Base-by-base conservation (phyloP, 2,113 vertebrate genomes). In the Theristicus caerulescens region DNA sequence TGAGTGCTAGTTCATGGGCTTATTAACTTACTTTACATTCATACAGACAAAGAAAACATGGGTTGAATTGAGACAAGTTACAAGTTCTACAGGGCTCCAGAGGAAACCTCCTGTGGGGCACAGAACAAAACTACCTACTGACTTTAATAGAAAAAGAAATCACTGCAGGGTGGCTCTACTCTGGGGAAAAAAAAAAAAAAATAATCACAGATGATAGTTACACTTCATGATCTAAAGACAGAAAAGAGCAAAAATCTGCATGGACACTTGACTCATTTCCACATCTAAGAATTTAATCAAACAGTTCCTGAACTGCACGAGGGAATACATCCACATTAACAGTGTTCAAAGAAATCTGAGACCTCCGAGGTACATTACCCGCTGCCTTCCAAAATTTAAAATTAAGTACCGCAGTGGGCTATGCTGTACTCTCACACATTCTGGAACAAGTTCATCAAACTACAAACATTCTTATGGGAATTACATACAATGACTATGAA, bases 231-330 rank as follows among this genome's bases (percentile, higher is more conserved):
- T 90, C 86, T 92, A 83, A 96, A 77, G 91, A 67, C 44, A 69
- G 61, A 76, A 84, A 88, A 86, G 51, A 88, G 29, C 25, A 73
- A 93, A 94, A 96, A 96, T 93, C 95, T 83, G 79, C 94, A 90
- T 83, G 95, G 96, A 82, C 90, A 72, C 47, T 90, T 55, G 29
- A 82, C 71, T 97, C 64, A 94, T 86, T 96, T 96, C 71, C 71
- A 91, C 86, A 92, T 88, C 77, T 89, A 77, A 92, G 80, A 83
- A 80, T 64, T 95, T 44, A 95, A 78, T 59, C 80, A 86, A 92
- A 88, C 29, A 74, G 93, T 7, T 70, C 93, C 86, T 95, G 83
- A 91, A 74, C 69, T 38, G 51, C 64, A 59, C 55, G n/a, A 81
- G 76, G 61, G 73, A 85, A 93, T 77, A 91, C 13, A 95, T 74